These are phyloP conservation scores for Thecocarcelia acutangulata DNA, from an alignment of 2,888 invertebrate species.

Conservation along the genomic window DNA sequence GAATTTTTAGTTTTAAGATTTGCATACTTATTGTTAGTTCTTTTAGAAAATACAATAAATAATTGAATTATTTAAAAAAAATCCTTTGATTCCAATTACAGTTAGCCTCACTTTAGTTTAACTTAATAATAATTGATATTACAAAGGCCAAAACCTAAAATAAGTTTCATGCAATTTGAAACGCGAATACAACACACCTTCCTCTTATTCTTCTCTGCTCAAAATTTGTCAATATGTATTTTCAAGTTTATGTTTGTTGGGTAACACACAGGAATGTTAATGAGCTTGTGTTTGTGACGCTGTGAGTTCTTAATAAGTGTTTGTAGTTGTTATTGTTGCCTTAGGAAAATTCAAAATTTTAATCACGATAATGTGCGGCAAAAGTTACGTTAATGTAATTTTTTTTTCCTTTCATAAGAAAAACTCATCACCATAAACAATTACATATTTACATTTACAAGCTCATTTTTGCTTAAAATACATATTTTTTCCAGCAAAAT, in stretches of 20 bases:
- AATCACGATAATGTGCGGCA: slow-evolving; percentile 75
- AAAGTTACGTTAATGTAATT: slow-evolving; percentile 64
- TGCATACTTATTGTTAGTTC: no score
- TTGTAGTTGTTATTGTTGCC: slow-evolving; percentile 27
- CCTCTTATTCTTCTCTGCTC: no score
- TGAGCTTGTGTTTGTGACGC: neutral
- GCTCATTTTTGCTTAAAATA: neutral
- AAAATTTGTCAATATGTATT: no score
- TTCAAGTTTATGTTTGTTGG: neutral
- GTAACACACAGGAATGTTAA: neutral
- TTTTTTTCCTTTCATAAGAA: slow-evolving; percentile 12
- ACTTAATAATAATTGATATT: no score
- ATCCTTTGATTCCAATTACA: no score
- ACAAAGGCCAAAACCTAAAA: no score
- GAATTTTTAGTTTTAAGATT: no score
- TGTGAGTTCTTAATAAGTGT: neutral
- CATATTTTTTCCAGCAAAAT: neutral
- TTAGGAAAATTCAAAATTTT: slow-evolving; percentile 74
- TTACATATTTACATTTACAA: neutral
- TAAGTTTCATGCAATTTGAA: no score
- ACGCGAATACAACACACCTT: no score
- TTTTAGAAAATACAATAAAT: no score
- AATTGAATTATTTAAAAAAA: no score
- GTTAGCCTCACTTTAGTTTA: no score
- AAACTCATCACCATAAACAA: slow-evolving; percentile 7